Percentiles rank a stretch among this genome's conserved stretches.
Conservation (phyloP, 2,797 vertebrate species). For the Varecia variegata region DNA sequence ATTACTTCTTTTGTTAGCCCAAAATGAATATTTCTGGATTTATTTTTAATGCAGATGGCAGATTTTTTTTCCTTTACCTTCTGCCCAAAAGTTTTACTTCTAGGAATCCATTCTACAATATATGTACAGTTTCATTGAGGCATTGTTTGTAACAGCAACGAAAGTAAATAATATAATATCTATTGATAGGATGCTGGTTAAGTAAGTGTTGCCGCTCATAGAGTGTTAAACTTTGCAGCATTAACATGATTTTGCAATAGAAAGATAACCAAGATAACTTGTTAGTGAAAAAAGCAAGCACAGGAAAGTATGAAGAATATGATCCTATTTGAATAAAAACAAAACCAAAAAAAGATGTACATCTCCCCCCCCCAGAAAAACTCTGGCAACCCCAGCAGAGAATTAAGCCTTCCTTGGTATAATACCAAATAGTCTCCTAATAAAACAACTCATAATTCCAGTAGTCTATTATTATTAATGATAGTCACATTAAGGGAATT, state of each 20-base stretch:
- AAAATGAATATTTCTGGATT: conserved; percentile 46
- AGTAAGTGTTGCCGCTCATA: conserved; percentile 8
- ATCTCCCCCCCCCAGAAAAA: not conserved
- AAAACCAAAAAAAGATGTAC: not conserved
- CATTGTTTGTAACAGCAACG: conserved; percentile 3
- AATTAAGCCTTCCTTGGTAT: not conserved
- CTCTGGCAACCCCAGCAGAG: not conserved
- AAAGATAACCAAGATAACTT: conserved; percentile 11
- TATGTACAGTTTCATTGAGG: not conserved
- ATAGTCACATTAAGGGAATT: conserved; percentile 36
- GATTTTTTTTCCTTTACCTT: conserved; percentile 20
- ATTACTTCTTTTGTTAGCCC: conserved; percentile 46
- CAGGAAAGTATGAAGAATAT: conserved; percentile 21
- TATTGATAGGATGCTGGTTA: not conserved
- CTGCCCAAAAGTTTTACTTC: conserved; percentile 30
- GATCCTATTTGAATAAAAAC: conserved; percentile 11
- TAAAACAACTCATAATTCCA: not conserved
- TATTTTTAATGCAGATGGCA: not conserved
- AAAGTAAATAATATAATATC: not conserved
- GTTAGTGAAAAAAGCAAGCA: conserved; percentile 34
- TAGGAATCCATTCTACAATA: not conserved
- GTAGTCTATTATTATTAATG: conserved; percentile 37
- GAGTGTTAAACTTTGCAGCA: conserved; percentile 15
- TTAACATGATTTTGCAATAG: conserved; percentile 1
- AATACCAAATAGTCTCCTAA: conserved; percentile 32